A percentile compares a stretch with the other conserved stretches of the same genome.
phyloP scores from a whole-genome alignment of 2,113 vertebrate species.

The Steatornis caripensis region DNA sequence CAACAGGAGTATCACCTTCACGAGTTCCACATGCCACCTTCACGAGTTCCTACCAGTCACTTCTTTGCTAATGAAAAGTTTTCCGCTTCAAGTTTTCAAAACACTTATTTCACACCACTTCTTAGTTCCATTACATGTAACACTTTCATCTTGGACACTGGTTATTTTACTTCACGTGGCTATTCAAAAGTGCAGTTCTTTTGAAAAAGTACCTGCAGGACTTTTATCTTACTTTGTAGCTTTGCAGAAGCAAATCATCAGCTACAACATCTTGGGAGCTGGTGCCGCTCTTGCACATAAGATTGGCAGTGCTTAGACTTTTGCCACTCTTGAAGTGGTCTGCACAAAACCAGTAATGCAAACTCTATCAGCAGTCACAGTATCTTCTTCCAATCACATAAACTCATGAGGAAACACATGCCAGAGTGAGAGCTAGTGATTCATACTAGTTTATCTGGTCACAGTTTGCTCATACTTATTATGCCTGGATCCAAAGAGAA shows the following conservation, averaged over 20 bases:
- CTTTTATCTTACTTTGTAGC: not conserved
- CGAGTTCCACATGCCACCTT: not conserved
- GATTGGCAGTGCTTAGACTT: not conserved
- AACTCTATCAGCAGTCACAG: not conserved
- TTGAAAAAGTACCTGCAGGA: not conserved
- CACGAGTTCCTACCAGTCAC: not conserved
- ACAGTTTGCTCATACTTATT: not conserved
- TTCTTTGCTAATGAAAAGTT: not conserved
- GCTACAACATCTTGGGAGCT: not conserved
- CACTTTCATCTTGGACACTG: not conserved
- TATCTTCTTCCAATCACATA: not conserved
- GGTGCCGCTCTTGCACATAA: not conserved
- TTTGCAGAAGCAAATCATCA: not conserved
- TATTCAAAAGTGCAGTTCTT: not conserved
- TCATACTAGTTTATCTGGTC: not conserved
- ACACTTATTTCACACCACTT: not conserved
- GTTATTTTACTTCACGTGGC: not conserved
- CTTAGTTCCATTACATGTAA: not conserved
- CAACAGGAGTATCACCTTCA: not conserved
- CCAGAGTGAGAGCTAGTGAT: not conserved
- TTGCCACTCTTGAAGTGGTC: not conserved
- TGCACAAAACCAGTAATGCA: not conserved
- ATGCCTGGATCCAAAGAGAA: not conserved
- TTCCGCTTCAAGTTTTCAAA: not conserved
- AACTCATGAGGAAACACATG: not conserved